A percentile compares a stretch with the other conserved stretches of the same genome.
Evolutionary conservation across 30 jellyfish, hydroid and myxozoan genomes (phyloP).

Genomic region (Nemopilema nomurai): DNA sequence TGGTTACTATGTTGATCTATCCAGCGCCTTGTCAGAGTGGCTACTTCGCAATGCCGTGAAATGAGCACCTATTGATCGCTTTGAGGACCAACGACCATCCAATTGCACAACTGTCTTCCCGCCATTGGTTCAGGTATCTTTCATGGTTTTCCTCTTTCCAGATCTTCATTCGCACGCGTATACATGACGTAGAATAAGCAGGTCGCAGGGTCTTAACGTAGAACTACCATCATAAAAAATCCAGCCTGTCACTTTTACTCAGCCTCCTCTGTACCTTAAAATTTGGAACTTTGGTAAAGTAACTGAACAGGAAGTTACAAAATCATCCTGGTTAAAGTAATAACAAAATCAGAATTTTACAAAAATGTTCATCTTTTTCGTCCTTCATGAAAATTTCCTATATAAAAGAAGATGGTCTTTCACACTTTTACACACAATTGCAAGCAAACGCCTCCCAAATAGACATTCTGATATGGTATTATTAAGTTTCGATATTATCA

Average conservation of each 20-base stretch:
- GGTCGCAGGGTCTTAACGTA: too few species aligned
- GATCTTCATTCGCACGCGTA: too few species aligned
- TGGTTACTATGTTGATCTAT: conserved; percentile 51
- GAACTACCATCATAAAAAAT: too few species aligned
- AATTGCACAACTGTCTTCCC: background rate
- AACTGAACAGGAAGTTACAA: too few species aligned
- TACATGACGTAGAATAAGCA: background rate
- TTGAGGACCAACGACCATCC: background rate
- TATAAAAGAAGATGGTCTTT: too few species aligned
- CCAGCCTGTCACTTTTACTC: background rate
- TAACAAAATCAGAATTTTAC: background rate
- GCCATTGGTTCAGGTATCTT: background rate
- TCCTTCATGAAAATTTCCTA: background rate
- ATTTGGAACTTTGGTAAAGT: too few species aligned
- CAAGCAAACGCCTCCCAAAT: too few species aligned
- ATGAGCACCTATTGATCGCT: conserved; percentile 3
- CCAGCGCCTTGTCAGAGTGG: background rate
- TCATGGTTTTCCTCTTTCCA: background rate
- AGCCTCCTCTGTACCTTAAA: background rate
- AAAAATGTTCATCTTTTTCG: background rate
- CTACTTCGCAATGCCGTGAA: background rate
- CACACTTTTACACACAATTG: too few species aligned
- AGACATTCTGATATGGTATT: too few species aligned
- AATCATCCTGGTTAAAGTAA: too few species aligned
- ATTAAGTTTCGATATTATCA: too few species aligned